Evolutionary conservation across 2,113 vertebrate genomes (phyloP).

Genomic region (Athene noctua): DNA sequence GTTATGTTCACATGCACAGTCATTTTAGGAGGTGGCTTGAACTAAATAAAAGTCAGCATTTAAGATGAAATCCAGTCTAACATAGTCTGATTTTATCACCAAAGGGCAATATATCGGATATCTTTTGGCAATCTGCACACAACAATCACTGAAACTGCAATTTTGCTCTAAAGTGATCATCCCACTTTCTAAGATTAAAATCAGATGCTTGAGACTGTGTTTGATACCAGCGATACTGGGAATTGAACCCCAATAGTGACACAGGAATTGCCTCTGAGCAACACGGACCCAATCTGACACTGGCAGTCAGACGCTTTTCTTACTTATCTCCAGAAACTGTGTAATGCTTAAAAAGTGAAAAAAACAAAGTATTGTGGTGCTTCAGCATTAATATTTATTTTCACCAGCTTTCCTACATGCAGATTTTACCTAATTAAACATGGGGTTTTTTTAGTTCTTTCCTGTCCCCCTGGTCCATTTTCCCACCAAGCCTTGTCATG

Average conservation of each 20-base stretch:
- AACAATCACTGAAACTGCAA: background rate
- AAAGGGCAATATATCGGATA: background rate
- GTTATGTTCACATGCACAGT: conserved; percentile 13
- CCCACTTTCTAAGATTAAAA: conserved; percentile 6
- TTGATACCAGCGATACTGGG: background rate
- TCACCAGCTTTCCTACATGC: background rate
- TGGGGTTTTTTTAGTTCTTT: background rate
- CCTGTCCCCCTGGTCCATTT: background rate
- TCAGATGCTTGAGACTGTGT: background rate
- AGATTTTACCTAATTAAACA: background rate
- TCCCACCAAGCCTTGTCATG: background rate
- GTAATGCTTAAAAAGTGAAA: background rate
- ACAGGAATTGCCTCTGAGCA: background rate
- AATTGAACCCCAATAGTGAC: background rate
- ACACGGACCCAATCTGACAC: background rate
- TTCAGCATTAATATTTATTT: background rate
- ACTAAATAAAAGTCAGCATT: background rate
- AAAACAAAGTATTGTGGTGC: background rate
- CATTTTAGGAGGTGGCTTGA: background rate
- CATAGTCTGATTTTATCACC: conserved; percentile 1
- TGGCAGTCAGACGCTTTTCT: background rate
- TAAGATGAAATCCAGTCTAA: background rate
- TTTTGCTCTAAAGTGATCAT: conserved; percentile 20
- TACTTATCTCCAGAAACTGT: background rate
- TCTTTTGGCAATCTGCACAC: background rate